Conservation (phyloP, 2,888 invertebrate species). For the Cheilosia vulpina region DNA sequence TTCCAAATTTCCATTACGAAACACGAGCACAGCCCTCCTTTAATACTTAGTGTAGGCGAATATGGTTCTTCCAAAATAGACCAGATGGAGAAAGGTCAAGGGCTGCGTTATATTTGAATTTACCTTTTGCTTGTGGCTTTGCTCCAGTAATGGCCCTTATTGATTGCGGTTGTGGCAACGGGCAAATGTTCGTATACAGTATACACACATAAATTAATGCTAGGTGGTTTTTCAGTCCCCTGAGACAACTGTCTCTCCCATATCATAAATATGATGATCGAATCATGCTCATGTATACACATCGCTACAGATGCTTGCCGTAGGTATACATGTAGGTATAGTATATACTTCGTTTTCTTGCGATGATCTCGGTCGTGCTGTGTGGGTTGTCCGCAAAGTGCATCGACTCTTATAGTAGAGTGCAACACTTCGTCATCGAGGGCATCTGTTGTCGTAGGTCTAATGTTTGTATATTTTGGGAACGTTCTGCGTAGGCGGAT, state of each 20-base stretch:
- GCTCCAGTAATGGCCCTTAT: slow-evolving; percentile 67
- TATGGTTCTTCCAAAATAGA: slow-evolving; percentile 57
- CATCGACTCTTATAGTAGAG: slow-evolving; percentile 62
- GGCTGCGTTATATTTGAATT: slow-evolving; percentile 40
- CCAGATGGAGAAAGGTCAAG: slow-evolving; percentile 71
- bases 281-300: slow-evolving; percentile 15
- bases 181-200: slow-evolving; percentile 22
- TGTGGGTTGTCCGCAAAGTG: slow-evolving; percentile 70
- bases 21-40: slow-evolving; percentile 26
- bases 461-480: slow-evolving; percentile 62
- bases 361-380: slow-evolving; percentile 16
- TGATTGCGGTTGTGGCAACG: slow-evolving; percentile 23
- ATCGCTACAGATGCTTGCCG: slow-evolving; percentile 3
- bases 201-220: slow-evolving; percentile 37
- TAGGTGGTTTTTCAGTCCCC: slow-evolving; percentile 37
- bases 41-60: slow-evolving; percentile 27
- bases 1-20: slow-evolving; percentile 68
- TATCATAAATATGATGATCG: slow-evolving; percentile 54
- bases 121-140: slow-evolving; percentile 27
- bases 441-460: slow-evolving; percentile 72
- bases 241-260: slow-evolving; percentile 56
- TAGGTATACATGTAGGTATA: not conserved
- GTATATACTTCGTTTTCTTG: slow-evolving; percentile 15
- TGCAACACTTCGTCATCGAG: slow-evolving; percentile 63
- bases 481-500: slow-evolving; percentile 56